These are phyloP conservation scores for Drosophila lacertosa DNA, from an alignment of 1,140 invertebrate genomes.

Conservation along the genomic window DNA sequence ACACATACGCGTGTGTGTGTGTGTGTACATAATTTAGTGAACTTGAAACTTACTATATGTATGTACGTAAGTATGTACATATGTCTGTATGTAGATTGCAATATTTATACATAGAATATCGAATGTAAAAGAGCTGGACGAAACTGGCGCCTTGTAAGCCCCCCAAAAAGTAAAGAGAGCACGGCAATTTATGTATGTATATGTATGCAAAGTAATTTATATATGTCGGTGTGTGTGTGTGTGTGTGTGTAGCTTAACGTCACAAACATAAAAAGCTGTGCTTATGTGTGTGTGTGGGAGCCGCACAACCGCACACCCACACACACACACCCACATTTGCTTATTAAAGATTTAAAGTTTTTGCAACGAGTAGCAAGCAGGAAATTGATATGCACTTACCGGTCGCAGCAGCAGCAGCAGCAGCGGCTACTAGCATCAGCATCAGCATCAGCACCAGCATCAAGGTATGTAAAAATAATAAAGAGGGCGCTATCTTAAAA, in stretches of 20 bases:
- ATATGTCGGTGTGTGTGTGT: slow-evolving; percentile 39
- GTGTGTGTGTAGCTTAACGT: slow-evolving; percentile 24
- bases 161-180: slow-evolving; percentile 6
- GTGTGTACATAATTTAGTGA: slow-evolving; percentile 79
- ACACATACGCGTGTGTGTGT: slow-evolving; percentile 31
- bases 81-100: slow-evolving; percentile 19
- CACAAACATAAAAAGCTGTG: slow-evolving; percentile 60
- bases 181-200: slow-evolving; percentile 23
- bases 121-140: slow-evolving; percentile 60
- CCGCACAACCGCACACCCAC: slow-evolving; percentile 5
- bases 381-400: slow-evolving; percentile 80
- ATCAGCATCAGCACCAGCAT: slow-evolving; percentile 17
- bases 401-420: slow-evolving; percentile 42
- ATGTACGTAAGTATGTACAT: background rate
- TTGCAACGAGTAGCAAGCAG: slow-evolving; percentile 50
- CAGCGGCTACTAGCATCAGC: slow-evolving; percentile 19
- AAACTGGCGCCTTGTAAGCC: slow-evolving; percentile 15
- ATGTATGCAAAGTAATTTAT: slow-evolving; percentile 72
- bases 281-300: slow-evolving; percentile 40
- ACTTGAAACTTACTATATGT: slow-evolving; percentile 64
- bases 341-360: slow-evolving; percentile 79
- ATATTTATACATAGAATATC: slow-evolving; percentile 56
- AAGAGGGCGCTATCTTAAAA: slow-evolving; percentile 43
- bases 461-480: slow-evolving; percentile 63
- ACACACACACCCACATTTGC: slow-evolving; percentile 1